phyloP scores from a whole-genome alignment of 2,888 invertebrate species.

The Drosophila affinis region DNA sequence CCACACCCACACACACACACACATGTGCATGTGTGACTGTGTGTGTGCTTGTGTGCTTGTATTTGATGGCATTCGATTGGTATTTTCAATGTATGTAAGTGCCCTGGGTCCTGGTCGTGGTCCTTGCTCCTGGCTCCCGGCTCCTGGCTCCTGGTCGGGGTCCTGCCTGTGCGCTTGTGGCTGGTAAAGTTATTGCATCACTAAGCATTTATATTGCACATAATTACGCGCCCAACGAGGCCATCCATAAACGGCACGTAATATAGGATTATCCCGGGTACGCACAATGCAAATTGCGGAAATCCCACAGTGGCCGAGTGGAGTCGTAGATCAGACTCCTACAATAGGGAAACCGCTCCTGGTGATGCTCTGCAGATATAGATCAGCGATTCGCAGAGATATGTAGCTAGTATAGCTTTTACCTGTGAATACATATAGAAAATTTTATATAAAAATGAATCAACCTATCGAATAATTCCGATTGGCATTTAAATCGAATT shows the following conservation, averaged over 20 bases:
- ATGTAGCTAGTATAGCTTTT: too few species aligned
- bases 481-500: conserved; percentile 7
- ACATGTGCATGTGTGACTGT: conserved; percentile 8
- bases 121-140: neutral
- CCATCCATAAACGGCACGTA: conserved; percentile 38
- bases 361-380: neutral
- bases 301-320: conserved; percentile 1
- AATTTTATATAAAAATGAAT: neutral
- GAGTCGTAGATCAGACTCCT: conserved; percentile 3
- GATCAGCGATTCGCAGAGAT: too few species aligned
- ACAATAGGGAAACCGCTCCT: neutral
- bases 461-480: neutral
- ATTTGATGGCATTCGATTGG: conserved; percentile 41
- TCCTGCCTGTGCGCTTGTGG: conserved; percentile 25
- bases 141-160: neutral
- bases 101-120: conserved; percentile 9
- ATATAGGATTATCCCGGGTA: conserved; percentile 40
- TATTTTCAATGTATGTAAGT: conserved; percentile 53
- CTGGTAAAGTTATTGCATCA: conserved; percentile 59
- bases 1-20: neutral
- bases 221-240: conserved; percentile 51
- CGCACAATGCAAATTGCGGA: conserved; percentile 25
- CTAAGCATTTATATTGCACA: conserved; percentile 53
- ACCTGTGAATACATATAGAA: too few species aligned
- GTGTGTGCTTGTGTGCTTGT: conserved; percentile 12